These are phyloP conservation scores for Endomychus coccineus DNA, from an alignment of 2,888 invertebrate genomes.

Conservation along the genomic window DNA sequence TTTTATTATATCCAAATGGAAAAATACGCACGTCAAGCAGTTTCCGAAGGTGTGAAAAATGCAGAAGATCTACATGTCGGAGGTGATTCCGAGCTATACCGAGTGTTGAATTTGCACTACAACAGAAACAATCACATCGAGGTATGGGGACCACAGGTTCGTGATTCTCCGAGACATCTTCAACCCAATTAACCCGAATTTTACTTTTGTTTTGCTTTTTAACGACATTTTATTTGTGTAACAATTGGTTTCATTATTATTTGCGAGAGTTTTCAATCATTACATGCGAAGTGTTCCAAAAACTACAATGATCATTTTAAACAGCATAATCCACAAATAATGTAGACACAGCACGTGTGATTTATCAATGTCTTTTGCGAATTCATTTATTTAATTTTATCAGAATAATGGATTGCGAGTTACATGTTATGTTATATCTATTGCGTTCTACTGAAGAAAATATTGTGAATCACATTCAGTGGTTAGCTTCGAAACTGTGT, in stretches of 20 bases:
- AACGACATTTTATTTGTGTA: not conserved
- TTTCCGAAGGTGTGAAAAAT: conserved; percentile 91
- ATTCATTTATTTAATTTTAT: no score
- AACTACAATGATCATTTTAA: no score
- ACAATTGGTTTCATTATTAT: conserved; percentile 7
- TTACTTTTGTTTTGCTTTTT: not conserved
- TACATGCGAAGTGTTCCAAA: no score
- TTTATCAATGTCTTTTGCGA: no score
- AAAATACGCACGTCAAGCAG: conserved; percentile 97
- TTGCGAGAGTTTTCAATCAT: no score
- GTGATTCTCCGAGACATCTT: conserved; percentile 37
- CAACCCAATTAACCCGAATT: conserved; percentile 3
- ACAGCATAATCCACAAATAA: no score
- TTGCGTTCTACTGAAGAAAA: no score
- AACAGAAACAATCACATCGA: conserved; percentile 95
- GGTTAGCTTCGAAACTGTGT: no score
- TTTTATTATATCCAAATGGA: conserved; percentile 99
- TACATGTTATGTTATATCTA: no score
- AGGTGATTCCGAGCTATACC: conserved; percentile 93
- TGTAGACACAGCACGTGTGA: no score
- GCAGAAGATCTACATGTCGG: conserved; percentile 91
- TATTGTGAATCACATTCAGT: no score
- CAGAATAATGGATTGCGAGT: no score
- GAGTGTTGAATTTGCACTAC: conserved; percentile 97
- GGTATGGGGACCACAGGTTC: conserved; percentile 69